These are phyloP conservation scores for Lithosia quadra DNA, from an alignment of 2,888 invertebrate species.

Conservation along the genomic window DNA sequence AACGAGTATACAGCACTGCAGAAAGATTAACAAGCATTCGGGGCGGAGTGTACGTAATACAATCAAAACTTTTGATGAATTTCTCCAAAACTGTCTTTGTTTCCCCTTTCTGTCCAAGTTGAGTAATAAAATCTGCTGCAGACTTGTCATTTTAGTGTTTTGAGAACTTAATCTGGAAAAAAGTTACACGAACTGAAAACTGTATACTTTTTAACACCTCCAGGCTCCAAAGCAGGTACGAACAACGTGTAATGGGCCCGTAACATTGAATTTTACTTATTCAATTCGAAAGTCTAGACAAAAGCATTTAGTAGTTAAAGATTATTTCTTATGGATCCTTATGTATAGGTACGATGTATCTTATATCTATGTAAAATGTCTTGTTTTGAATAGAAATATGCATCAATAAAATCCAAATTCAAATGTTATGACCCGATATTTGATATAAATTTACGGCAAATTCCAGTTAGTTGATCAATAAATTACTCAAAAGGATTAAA, in stretches of 20 bases:
- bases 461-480: no score
- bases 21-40: constrained; percentile 77
- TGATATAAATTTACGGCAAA: no score
- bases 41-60: constrained; percentile 76
- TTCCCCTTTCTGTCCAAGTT: constrained; percentile 79
- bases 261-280: constrained; percentile 41
- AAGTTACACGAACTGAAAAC: constrained; percentile 45
- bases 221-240: constrained; percentile 30
- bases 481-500: no score
- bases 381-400: neutral
- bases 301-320: constrained; percentile 29
- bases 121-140: constrained; percentile 77
- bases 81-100: constrained; percentile 81
- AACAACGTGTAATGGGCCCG: constrained; percentile 31
- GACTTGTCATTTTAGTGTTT: constrained; percentile 63
- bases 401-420: neutral
- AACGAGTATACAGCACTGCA: constrained; percentile 55
- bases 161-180: constrained; percentile 59
- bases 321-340: neutral
- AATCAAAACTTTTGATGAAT: constrained; percentile 86
- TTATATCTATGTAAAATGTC: neutral
- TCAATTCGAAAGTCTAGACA: constrained; percentile 30
- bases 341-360: neutral
- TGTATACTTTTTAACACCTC: constrained; percentile 36
- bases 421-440: no score